Conservation (phyloP, 2,888 invertebrate species). For the Sinodicranocentrus sp. region DNA sequence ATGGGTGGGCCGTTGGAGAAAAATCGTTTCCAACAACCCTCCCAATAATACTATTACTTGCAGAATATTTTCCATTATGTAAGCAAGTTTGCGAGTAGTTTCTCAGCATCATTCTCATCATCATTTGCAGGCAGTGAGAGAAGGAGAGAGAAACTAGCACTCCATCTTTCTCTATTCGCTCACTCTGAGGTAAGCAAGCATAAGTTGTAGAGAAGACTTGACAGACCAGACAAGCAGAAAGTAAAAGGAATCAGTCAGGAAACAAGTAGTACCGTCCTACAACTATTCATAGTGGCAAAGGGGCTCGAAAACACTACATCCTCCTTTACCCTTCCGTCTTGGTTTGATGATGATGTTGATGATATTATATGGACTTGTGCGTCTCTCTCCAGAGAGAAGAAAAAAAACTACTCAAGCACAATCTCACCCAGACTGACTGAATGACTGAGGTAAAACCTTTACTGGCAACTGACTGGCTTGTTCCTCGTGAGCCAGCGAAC, state of each 20-base stretch:
- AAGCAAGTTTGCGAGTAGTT: constrained; percentile 32
- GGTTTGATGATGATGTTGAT: neutral
- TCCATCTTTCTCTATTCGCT: constrained; percentile 4
- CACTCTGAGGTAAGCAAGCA: constrained; percentile 21
- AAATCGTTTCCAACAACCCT: neutral
- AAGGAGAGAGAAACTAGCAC: neutral
- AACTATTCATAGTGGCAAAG: neutral
- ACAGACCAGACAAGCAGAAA: constrained; percentile 59
- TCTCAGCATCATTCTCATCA: constrained; percentile 27
- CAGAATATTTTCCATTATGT: constrained; percentile 52
- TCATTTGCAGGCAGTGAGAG: constrained; percentile 26
- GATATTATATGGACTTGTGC: constrained; percentile 40
- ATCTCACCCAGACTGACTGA: constrained; percentile 17
- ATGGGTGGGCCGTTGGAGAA: too few species aligned
- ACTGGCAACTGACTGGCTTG: too few species aligned
- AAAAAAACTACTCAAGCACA: neutral
- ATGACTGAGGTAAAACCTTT: constrained; percentile 39
- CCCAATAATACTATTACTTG: constrained; percentile 37
- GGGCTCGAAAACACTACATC: constrained; percentile 3
- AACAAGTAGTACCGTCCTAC: too few species aligned
- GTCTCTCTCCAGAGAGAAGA: neutral
- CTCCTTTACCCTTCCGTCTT: neutral
- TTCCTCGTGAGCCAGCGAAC: too few species aligned
- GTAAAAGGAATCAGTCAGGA: constrained; percentile 61
- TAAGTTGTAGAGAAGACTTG: constrained; percentile 41